Percentiles rank a stretch among this genome's conserved stretches.
These are phyloP conservation scores for Drosophila pseudoobscura DNA, from an alignment of 1,140 invertebrate species.

Conservation along the genomic window DNA sequence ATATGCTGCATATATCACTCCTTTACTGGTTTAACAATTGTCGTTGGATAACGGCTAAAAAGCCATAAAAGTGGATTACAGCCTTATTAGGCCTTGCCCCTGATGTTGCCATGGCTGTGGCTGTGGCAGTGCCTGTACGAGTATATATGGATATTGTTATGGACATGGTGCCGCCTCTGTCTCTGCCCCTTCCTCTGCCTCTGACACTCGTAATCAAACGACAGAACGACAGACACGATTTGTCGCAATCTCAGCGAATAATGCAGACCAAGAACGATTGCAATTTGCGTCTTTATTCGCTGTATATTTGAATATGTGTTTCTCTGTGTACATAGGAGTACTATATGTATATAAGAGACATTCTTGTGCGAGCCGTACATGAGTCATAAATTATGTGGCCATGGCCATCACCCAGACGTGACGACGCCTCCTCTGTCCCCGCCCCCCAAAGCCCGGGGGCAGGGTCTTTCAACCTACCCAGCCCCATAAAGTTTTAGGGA, in stretches of 20 bases:
- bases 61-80: conserved; percentile 47
- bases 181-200: conserved; percentile 17
- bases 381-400: conserved; percentile 53
- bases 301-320: background rate
- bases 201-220: conserved; percentile 4
- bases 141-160: no score
- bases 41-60: conserved; percentile 47
- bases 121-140: background rate
- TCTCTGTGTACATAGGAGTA: conserved; percentile 6
- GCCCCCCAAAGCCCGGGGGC: background rate
- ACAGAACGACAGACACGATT: conserved; percentile 10
- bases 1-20: no score
- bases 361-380: conserved; percentile 24
- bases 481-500: conserved; percentile 15
- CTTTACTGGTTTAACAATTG: conserved; percentile 19
- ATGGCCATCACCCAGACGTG: conserved; percentile 54
- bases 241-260: conserved; percentile 22
- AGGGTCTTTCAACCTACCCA: background rate
- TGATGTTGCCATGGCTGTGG: conserved; percentile 18
- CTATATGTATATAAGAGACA: conserved; percentile 11
- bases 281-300: conserved; percentile 12
- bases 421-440: conserved; percentile 33
- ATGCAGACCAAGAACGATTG: conserved; percentile 21
- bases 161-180: conserved; percentile 16
- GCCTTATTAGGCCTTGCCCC: conserved; percentile 32